Evolutionary conservation across 2,888 invertebrate species (phyloP), one percentile per base, ranked within the genome.

Genomic region (Hypena proboscidalis): DNA sequence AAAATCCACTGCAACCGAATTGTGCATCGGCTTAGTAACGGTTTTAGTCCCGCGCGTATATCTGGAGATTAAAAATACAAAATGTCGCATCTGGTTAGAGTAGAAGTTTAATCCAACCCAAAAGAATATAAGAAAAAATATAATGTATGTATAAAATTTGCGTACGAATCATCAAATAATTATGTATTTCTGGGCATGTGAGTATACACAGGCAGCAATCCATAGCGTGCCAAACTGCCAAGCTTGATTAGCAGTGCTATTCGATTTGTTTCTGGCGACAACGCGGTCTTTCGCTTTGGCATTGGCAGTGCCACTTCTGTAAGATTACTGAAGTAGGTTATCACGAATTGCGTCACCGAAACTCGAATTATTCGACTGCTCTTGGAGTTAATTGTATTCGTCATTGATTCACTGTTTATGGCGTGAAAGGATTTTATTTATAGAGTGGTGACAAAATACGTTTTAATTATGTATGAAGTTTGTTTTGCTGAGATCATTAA

Each of bases 251-350:
- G 10, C 32, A 9, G 20, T 14, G 20, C 13, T 15, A 13, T 14
- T 8, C 36, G 23, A 42, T 31, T 25, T 11, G 33, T 38, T 44
- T 33, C 27, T 44, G 33, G 43, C 44, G 33, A 9, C 35, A 19
- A n/a, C 30, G 8, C 25, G 20, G 20, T 31, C 30, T 42, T 35
- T 41, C 30, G 10, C 29, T 26, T 36, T 36, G 42, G 42, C 42
- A 42, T 31, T 31, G 31, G 31, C 36, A 32, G 10, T 20, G 25
- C 21, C 21, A 14, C 21, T 32, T 32, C 37, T 32, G 26, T 37
- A 37, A 26, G 32, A 37, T 43, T 31, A 36, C 35, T 36, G 35
- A 36, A 31, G 25, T 42, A 31, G 36, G 36, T 42, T 42, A 42
- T 42, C 42, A 11, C 14, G 11, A 8, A 14, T 42, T 42, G 26